Percentiles rank a stretch among this genome's conserved stretches.
phyloP scores from a whole-genome alignment of 1,140 invertebrate genomes.

The Drosophila nigromelanica region DNA sequence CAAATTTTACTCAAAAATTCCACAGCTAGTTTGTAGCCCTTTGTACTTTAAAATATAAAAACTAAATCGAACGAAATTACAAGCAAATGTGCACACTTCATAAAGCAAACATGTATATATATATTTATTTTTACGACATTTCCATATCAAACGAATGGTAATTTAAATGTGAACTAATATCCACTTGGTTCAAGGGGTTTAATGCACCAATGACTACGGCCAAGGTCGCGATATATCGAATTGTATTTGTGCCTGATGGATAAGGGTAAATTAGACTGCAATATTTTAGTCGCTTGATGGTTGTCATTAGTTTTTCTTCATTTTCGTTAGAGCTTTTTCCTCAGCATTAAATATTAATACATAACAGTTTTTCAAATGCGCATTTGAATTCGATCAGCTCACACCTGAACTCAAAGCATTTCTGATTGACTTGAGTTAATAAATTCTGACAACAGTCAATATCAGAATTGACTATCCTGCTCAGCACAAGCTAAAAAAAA shows the following conservation, averaged over 20 bases:
- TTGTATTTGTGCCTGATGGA: conserved; percentile 24
- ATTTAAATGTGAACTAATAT: conserved; percentile 26
- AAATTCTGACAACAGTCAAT: not conserved
- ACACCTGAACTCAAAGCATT: not conserved
- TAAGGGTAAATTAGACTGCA: not conserved
- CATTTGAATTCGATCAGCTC: conserved; percentile 26
- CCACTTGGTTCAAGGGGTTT: conserved; percentile 2
- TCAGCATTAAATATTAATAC: conserved; percentile 42
- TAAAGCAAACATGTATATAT: conserved; percentile 20
- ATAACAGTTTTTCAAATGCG: conserved; percentile 45
- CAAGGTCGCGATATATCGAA: conserved; percentile 28
- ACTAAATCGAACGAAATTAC: conserved; percentile 1
- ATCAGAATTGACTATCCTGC: not conserved
- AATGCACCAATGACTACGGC: conserved; percentile 25
- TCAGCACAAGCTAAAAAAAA: too few species aligned
- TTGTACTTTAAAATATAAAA: not conserved
- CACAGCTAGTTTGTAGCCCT: too few species aligned
- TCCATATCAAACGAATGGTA: conserved; percentile 43
- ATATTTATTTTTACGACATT: conserved; percentile 23
- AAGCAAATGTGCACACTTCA: conserved; percentile 12
- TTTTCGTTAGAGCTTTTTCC: not conserved
- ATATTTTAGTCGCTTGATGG: conserved; percentile 2
- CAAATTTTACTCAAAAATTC: too few species aligned
- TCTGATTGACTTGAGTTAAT: conserved; percentile 31
- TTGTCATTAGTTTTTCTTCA: conserved; percentile 15